Evolutionary conservation across 2,888 invertebrate genomes (phyloP), one percentile per base, ranked within the genome.

Genomic region (Caenorhabditis imperialis): DNA sequence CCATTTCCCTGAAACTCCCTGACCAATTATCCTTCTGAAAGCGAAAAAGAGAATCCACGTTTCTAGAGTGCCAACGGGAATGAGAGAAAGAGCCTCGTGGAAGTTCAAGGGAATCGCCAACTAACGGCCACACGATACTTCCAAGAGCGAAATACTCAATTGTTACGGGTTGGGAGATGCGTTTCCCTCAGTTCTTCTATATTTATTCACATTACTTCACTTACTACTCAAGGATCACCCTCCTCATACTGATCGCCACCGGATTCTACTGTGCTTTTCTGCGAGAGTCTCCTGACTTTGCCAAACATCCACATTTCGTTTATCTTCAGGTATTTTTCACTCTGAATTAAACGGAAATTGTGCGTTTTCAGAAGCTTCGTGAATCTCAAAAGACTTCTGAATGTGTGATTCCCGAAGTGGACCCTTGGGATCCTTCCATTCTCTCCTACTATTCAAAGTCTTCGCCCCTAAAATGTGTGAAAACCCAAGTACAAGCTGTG

Each of bases 391-490:
- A 70, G 25, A 30, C 42, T 8, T 61, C 73, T 1, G 76, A 76
- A 25, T 81, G 81, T 58, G 44, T 75, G 18, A 62, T 84, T 6
- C 82, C 83, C 0, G 50, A 67, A 48, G 45, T 77, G 2, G 78
- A 84, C 61, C 84, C 84, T 18, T 84, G 81, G 81, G 84, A 84
- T 65, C 75, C 72, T 1, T 70, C 77, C 0, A 81, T 84, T 57
- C 40, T 75, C 6, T 42, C 63, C 4, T 84, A 83, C 61, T 78
- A 77, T 50, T 47, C 57, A 7, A 79, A 79, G 50, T 73, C 76
- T 3, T 37, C 54, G 6, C 75, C 77, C 7, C 60, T 84, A 20
- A 27, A 30, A 2, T 84, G 84, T 42, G 42, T 47, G 4, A 27
- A 57, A 10, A 37, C 63, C 2, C 78, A 81, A 58, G 35, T 55